phyloP scores from a whole-genome alignment of 2,797 vertebrate species.

The Spinus pinus region DNA sequence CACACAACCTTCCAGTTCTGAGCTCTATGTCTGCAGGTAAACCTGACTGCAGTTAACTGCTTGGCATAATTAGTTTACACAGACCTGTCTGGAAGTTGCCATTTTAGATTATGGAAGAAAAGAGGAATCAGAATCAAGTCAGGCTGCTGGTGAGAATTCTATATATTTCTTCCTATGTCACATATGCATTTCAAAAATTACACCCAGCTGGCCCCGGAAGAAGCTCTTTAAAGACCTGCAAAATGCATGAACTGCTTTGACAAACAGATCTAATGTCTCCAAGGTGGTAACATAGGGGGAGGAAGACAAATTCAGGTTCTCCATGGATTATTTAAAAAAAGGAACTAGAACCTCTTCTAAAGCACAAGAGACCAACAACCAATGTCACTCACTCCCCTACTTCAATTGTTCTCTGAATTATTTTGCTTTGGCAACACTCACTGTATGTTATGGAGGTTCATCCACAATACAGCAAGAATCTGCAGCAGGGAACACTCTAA shows the following conservation, averaged over 20 bases:
- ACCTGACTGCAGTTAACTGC: neutral
- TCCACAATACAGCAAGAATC: neutral
- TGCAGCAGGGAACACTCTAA: neutral
- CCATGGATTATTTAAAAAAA: neutral
- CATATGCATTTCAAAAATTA: neutral
- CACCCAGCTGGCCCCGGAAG: neutral
- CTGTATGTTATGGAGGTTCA: neutral
- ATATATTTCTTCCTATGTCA: neutral
- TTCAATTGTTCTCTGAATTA: neutral
- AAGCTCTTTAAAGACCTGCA: neutral
- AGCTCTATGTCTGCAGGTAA: neutral
- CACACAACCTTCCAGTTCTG: neutral
- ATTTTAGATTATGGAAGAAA: neutral
- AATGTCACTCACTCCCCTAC: neutral
- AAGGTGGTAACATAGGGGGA: neutral
- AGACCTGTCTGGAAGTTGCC: neutral
- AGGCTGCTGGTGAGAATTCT: neutral
- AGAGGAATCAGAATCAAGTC: neutral
- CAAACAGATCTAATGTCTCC: neutral
- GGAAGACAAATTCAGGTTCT: neutral
- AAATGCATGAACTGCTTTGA: neutral
- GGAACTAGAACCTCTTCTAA: neutral
- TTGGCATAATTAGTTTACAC: neutral
- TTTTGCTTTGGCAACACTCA: neutral
- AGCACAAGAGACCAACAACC: neutral